A percentile compares a stretch with the other conserved stretches of the same genome.
phyloP scores from a whole-genome alignment of 2,797 vertebrate genomes.

The Sebastolobus altivelis region DNA sequence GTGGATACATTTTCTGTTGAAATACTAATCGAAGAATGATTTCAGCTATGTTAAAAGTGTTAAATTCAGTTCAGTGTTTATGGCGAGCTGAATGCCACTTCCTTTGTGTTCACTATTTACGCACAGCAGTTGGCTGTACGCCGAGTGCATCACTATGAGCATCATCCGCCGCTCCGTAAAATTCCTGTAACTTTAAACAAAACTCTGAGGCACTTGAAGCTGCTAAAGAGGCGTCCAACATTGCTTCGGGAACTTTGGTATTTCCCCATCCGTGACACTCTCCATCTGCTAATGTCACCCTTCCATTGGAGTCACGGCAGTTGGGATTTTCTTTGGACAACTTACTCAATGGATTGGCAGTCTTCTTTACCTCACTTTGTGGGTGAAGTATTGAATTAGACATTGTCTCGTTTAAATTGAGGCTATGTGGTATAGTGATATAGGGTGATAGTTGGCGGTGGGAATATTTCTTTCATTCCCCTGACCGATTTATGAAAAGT shows the following conservation, averaged over 20 bases:
- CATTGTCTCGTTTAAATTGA: slow-evolving; percentile 4
- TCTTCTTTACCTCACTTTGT: slow-evolving; percentile 5
- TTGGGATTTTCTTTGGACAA: background rate
- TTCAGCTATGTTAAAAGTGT: background rate
- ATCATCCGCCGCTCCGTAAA: background rate
- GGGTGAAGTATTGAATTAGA: background rate
- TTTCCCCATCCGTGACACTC: slow-evolving; percentile 21
- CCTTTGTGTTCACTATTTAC: background rate
- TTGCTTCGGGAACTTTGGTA: slow-evolving; percentile 20
- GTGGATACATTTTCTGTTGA: background rate
- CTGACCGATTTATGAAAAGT: slow-evolving; percentile 16
- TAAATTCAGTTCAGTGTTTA: background rate
- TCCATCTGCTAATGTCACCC: slow-evolving; percentile 21
- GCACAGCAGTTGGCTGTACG: background rate
- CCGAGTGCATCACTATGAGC: slow-evolving; percentile 14
- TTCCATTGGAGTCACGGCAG: background rate
- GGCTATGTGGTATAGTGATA: background rate
- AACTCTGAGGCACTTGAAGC: slow-evolving; percentile 8
- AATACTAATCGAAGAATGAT: background rate
- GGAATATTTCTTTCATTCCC: background rate
- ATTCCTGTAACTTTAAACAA: slow-evolving; percentile 17
- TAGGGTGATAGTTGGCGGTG: background rate
- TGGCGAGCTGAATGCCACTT: background rate
- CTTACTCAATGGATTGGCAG: background rate
- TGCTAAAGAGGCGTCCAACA: slow-evolving; percentile 8